Conservation (phyloP, 2,888 invertebrate genomes). For the Nemapogon koenigi region DNA sequence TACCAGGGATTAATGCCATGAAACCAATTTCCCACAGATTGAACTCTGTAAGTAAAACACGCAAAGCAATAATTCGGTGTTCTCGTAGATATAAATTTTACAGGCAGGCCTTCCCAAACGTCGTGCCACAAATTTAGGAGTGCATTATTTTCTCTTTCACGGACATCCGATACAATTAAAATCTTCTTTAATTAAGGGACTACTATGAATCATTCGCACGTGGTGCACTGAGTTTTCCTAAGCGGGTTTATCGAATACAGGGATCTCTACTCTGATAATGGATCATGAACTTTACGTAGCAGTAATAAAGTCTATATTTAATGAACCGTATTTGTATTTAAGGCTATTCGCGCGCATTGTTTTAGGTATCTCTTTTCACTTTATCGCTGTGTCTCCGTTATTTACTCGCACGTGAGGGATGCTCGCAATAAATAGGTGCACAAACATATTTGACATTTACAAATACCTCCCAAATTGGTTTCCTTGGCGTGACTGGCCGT, state of each 20-base stretch:
- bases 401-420: slow-evolving; percentile 63
- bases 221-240: slow-evolving; percentile 64
- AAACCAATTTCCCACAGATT: slow-evolving; percentile 23
- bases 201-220: slow-evolving; percentile 65
- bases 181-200: slow-evolving; percentile 67
- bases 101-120: slow-evolving; percentile 35
- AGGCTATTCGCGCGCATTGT: slow-evolving; percentile 33
- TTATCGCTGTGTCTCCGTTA: slow-evolving; percentile 61
- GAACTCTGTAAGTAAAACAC: slow-evolving; percentile 32
- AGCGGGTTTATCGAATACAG: too few relatives aligned
- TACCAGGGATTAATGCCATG: background rate
- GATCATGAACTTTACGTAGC: slow-evolving; percentile 26
- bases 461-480: slow-evolving; percentile 60
- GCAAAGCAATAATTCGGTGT: slow-evolving; percentile 47
- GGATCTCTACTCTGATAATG: slow-evolving; percentile 47
- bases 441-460: slow-evolving; percentile 63
- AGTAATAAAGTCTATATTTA: slow-evolving; percentile 21
- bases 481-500: slow-evolving; percentile 54
- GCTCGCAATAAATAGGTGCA: slow-evolving; percentile 60
- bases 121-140: slow-evolving; percentile 45
- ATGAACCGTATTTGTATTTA: slow-evolving; percentile 24
- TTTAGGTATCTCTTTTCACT: slow-evolving; percentile 60
- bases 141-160: slow-evolving; percentile 65
- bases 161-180: slow-evolving; percentile 67
- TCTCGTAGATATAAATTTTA: slow-evolving; percentile 52